These are phyloP conservation scores for Lateolabrax maculatus DNA, from an alignment of 2,797 vertebrate genomes.

Conservation along the genomic window DNA sequence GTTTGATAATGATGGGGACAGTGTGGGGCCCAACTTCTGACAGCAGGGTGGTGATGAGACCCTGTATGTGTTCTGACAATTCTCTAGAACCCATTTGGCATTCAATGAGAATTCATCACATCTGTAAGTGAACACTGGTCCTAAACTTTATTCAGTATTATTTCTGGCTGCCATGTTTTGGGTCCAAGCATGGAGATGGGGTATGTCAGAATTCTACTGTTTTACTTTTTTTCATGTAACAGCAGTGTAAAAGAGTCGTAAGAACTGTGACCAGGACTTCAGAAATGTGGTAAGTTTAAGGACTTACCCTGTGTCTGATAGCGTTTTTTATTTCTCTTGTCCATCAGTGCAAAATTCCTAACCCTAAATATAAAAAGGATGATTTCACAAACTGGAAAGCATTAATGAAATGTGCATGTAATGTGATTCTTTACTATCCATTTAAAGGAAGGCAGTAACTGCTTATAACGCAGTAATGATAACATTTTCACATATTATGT, in stretches of 20 bases:
- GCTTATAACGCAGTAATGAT: constrained; percentile 10
- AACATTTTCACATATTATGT: constrained; percentile 8
- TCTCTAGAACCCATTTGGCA: constrained; percentile 17
- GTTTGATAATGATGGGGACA: constrained; percentile 16
- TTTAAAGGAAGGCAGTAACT: constrained; percentile 5
- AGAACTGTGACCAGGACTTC: neutral
- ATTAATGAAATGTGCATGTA: neutral
- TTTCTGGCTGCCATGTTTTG: constrained; percentile 9
- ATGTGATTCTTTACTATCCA: constrained; percentile 15
- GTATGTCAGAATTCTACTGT: neutral
- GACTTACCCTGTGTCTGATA: neutral
- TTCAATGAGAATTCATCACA: constrained; percentile 10
- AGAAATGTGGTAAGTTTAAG: neutral
- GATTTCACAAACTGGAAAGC: too few relatives aligned
- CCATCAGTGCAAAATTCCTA: neutral
- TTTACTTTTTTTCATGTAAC: too few relatives aligned
- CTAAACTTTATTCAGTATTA: constrained; percentile 24
- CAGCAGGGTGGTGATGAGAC: constrained; percentile 25
- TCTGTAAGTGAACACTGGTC: neutral
- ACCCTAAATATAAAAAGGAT: neutral
- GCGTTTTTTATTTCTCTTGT: neutral
- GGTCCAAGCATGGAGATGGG: neutral
- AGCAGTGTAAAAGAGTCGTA: neutral
- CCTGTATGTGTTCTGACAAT: constrained; percentile 1
- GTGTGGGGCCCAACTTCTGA: neutral